These are phyloP conservation scores for Drosophila mettleri DNA, from an alignment of 2,888 invertebrate genomes.

Conservation along the genomic window DNA sequence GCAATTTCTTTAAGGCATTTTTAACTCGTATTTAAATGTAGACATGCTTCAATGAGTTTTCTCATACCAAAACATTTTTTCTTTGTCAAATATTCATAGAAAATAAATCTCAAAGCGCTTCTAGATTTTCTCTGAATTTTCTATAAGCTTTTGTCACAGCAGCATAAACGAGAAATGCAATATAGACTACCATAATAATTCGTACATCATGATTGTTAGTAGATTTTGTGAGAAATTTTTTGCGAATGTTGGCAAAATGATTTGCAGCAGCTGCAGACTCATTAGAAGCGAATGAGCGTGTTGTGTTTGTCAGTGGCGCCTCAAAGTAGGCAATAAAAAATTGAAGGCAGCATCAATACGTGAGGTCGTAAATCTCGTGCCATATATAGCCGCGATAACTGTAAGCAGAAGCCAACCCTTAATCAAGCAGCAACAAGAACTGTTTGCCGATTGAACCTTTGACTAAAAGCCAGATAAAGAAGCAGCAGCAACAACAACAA, in stretches of 20 bases:
- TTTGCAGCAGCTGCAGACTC: constrained; percentile 10
- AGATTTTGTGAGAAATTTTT: constrained; percentile 1
- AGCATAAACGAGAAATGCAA: neutral
- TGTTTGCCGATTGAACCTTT: constrained; percentile 64
- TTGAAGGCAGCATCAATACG: constrained; percentile 38
- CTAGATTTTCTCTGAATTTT: neutral
- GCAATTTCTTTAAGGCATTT: no score
- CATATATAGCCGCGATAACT: constrained; percentile 15
- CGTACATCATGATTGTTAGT: neutral
- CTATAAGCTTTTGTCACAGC: no score
- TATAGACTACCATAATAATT: neutral
- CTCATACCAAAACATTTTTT: neutral
- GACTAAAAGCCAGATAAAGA: constrained; percentile 75
- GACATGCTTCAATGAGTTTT: no score
- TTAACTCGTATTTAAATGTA: neutral
- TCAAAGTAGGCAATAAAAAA: constrained; percentile 69
- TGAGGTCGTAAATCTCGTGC: constrained; percentile 56
- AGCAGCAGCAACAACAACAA: constrained; percentile 27
- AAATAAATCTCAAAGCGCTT: neutral
- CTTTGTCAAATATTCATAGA: neutral
- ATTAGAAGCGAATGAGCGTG: constrained; percentile 28
- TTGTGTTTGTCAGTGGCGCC: constrained; percentile 33
- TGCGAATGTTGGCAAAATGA: neutral
- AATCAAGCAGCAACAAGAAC: constrained; percentile 53
- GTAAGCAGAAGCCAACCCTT: constrained; percentile 46